Evolutionary conservation across 2,113 vertebrate species (phyloP).

Genomic region (Benitochromis conjunctus): DNA sequence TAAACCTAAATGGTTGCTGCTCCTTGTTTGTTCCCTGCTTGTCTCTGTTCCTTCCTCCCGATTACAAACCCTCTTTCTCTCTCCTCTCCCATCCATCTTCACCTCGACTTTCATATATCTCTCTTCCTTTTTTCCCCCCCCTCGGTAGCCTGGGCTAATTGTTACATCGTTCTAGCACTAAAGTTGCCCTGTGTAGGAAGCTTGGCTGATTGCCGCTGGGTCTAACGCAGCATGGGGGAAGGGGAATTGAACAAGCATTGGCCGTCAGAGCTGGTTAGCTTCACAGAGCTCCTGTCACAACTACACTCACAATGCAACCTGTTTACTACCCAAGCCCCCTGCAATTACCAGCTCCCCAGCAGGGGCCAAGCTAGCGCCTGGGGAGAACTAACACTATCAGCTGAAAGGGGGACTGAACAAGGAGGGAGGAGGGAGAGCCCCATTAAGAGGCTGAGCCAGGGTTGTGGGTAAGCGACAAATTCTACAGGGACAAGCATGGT

Average conservation of each 20-base stretch:
- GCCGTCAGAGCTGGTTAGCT: constrained; percentile 72
- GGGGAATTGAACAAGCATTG: constrained; percentile 75
- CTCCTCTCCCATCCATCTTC: not conserved
- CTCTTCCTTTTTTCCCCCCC: not conserved
- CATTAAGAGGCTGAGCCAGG: constrained; percentile 39
- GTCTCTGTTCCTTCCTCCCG: not conserved
- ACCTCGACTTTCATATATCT: not conserved
- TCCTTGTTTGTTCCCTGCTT: not conserved
- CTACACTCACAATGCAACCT: constrained; percentile 55
- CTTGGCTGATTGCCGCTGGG: constrained; percentile 22
- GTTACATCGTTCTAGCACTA: constrained; percentile 38
- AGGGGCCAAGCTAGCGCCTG: constrained; percentile 22
- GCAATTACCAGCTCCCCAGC: constrained; percentile 59
- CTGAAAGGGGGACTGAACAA: not conserved
- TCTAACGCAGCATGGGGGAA: constrained; percentile 40
- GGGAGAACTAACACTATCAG: constrained; percentile 42
- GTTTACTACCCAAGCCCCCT: constrained; percentile 59
- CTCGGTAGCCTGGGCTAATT: constrained; percentile 40
- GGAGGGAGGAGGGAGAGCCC: not conserved
- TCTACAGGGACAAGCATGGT: constrained; percentile 8
- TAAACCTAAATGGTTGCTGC: not conserved
- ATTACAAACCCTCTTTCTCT: not conserved
- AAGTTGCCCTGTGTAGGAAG: constrained; percentile 33
- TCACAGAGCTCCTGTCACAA: constrained; percentile 66
- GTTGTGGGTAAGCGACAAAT: constrained; percentile 32